phyloP scores from a whole-genome alignment of 2,797 vertebrate species.

The Enteromius fasciolatus region DNA sequence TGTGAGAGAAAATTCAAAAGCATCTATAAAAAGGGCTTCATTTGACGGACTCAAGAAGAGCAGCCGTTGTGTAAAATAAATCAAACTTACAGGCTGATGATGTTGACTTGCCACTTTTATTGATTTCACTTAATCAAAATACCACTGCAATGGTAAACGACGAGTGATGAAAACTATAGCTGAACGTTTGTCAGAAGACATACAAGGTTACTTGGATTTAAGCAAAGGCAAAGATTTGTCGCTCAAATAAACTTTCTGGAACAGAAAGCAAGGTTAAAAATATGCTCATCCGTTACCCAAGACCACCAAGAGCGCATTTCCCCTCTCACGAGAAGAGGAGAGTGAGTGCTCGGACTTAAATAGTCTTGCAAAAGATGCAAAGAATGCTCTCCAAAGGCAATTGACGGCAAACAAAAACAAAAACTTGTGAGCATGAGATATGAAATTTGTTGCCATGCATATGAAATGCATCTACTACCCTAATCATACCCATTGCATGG shows the following conservation, averaged over 20 bases:
- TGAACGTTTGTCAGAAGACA: neutral
- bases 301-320: conserved; percentile 12
- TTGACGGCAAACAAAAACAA: too few relatives aligned
- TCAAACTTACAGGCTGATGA: neutral
- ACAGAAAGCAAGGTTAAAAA: neutral
- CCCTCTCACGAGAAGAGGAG: neutral
- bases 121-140: neutral
- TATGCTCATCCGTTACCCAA: neutral
- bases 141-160: neutral
- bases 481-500: too few relatives aligned
- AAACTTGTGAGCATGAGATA: too few relatives aligned
- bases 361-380: neutral
- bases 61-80: neutral
- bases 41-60: neutral
- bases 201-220: neutral
- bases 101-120: neutral
- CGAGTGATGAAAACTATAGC: neutral
- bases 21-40: neutral
- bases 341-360: neutral
- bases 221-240: neutral
- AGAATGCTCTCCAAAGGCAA: neutral
- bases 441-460: too few relatives aligned
- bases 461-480: too few relatives aligned
- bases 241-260: conserved; percentile 6
- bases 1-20: neutral